phyloP scores from a whole-genome alignment of 1,140 invertebrate genomes.

The Samia ricini region DNA sequence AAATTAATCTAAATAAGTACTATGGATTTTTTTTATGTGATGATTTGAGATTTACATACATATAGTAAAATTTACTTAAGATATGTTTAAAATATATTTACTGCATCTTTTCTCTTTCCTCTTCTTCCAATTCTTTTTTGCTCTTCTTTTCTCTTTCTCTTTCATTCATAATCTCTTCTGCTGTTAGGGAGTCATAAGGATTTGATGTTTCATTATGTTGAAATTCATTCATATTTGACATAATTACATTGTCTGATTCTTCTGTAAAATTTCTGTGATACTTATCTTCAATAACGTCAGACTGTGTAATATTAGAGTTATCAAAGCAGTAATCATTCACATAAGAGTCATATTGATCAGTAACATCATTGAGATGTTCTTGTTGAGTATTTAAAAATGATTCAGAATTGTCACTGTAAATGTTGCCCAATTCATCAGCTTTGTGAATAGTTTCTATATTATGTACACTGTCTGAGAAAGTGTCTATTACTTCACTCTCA shows the following conservation, averaged over 20 bases:
- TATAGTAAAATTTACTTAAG: background rate
- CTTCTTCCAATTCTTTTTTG: slow-evolving; percentile 91
- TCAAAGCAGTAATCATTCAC: slow-evolving; percentile 64
- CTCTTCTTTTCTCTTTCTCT: slow-evolving; percentile 83
- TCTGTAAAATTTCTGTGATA: slow-evolving; percentile 29
- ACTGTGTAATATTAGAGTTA: slow-evolving; percentile 28
- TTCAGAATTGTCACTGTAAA: slow-evolving; percentile 56
- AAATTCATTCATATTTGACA: slow-evolving; percentile 54
- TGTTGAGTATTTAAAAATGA: slow-evolving; percentile 42
- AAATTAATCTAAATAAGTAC: too few species aligned
- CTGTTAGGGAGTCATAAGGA: slow-evolving; percentile 52
- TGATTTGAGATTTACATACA: too few species aligned
- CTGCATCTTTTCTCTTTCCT: slow-evolving; percentile 95
- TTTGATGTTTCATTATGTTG: slow-evolving; percentile 44
- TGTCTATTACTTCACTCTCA: slow-evolving; percentile 47
- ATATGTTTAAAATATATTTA: slow-evolving; percentile 68
- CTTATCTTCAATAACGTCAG: slow-evolving; percentile 33
- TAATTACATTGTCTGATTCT: slow-evolving; percentile 36
- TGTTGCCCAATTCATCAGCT: slow-evolving; percentile 60
- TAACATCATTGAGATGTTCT: slow-evolving; percentile 47
- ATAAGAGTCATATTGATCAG: slow-evolving; percentile 61
- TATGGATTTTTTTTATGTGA: too few species aligned
- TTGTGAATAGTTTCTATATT: slow-evolving; percentile 50
- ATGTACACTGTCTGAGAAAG: slow-evolving; percentile 46
- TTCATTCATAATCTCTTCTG: slow-evolving; percentile 75